These are phyloP conservation scores for Fulica atra DNA, from an alignment of 2,113 vertebrate genomes.

Conservation along the genomic window DNA sequence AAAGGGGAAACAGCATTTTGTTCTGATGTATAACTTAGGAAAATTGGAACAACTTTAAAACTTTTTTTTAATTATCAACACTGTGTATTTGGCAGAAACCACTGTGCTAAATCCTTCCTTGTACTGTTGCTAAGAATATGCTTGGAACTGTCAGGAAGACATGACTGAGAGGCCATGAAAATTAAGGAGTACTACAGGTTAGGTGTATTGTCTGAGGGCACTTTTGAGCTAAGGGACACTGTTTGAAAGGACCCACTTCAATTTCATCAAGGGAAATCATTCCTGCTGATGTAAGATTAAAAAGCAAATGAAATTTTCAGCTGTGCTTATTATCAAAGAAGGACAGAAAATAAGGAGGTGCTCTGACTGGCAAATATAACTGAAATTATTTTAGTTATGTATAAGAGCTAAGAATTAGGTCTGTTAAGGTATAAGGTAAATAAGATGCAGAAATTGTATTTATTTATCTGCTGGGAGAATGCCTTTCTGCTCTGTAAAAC, in stretches of 20 bases:
- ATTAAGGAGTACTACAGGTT: neutral
- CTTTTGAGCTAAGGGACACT: neutral
- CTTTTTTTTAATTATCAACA: neutral
- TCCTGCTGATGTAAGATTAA: neutral
- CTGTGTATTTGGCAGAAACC: neutral
- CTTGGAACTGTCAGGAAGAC: neutral
- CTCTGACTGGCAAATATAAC: neutral
- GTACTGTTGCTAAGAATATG: neutral
- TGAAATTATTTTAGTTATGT: neutral
- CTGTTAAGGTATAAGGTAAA: neutral
- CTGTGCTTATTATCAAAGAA: neutral
- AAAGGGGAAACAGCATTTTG: neutral
- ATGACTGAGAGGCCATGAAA: neutral
- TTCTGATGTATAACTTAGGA: neutral
- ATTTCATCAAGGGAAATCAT: neutral
- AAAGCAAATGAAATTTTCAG: neutral
- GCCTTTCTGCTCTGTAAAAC: neutral
- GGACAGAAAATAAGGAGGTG: neutral
- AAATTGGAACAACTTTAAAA: neutral
- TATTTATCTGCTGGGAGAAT: neutral
- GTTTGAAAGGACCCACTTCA: neutral
- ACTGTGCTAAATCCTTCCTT: neutral
- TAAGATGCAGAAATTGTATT: neutral
- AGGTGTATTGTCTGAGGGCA: neutral
- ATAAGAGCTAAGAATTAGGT: neutral